phyloP scores from a whole-genome alignment of 2,113 vertebrate species.

The Laterallus jamaicensis region DNA sequence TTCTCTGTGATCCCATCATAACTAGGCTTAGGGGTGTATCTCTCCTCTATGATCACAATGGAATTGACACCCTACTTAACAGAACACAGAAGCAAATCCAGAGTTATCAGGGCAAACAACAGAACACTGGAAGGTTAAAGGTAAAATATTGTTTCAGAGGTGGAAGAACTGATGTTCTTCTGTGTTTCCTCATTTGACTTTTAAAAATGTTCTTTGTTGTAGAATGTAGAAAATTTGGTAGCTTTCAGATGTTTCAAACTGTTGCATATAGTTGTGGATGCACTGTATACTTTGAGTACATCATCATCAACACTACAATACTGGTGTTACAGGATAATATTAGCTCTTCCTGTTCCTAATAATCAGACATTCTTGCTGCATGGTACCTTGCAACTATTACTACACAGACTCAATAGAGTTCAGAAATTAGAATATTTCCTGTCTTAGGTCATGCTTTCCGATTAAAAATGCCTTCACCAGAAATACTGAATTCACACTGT shows the following conservation, averaged over 20 bases:
- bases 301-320: not conserved
- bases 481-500: not conserved
- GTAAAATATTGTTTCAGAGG: not conserved
- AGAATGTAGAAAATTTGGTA: not conserved
- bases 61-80: not conserved
- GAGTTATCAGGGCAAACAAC: not conserved
- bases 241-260: not conserved
- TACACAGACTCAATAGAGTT: not conserved
- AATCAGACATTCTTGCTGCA: not conserved
- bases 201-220: not conserved
- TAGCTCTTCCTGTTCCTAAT: not conserved
- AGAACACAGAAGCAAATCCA: not conserved
- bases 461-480: not conserved
- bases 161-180: not conserved
- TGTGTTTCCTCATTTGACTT: not conserved
- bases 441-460: not conserved
- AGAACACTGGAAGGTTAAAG: accelerated
- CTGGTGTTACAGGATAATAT: not conserved
- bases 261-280: not conserved
- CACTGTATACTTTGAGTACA: not conserved
- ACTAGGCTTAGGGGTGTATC: not conserved
- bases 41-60: not conserved
- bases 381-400: not conserved
- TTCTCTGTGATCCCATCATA: not conserved
- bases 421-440: not conserved